Evolutionary conservation across 2,797 vertebrate genomes (phyloP), one percentile per base, ranked within the genome.

Genomic region (Carapus acus): DNA sequence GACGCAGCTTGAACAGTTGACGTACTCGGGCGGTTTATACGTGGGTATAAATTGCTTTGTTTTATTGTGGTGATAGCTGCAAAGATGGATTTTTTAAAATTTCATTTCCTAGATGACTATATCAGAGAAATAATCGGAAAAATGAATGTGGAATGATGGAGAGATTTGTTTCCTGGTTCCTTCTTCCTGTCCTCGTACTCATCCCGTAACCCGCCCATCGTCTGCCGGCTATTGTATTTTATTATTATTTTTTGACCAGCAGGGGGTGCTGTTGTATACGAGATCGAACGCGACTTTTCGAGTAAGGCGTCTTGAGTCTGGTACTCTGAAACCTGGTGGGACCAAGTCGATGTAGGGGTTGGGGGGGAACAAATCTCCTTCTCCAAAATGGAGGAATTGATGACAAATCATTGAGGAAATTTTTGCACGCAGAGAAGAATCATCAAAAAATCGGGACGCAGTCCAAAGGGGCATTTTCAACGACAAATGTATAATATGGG

Each of bases 21-120:
- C 69, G 66, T 68, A n/a, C 73, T 65, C 69, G 41, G 36, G 68
- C 74, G 76, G 74, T 87, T 85, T 76, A 58, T 55, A 55, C 70
- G 68, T 21, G 23, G 47, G 49, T 73, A 67, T 69, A 73, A 77
- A 75, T 60, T 80, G 79, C 68, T 77, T 50, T 51, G 72, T 83
- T 77, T 71, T 79, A 76, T 85, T 88, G 85, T 89, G 75, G 81
- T 87, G 86, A 88, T 41, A 39, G 83, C 85, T 87, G 87, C 86
- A 64, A 71, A 77, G 57, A 75, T 51, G 9, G 9, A 4, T 7
- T 69, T 57, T n/a, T 76, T 69, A 71, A n/a, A n/a, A n/a, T n/a
- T n/a, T n/a, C n/a, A 72, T 73, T 76, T 67, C 71, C 45, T 65
- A 52, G 14, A 54, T 59, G 66, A 66, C 74, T 65, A 67, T 74